Conservation (phyloP, 2,888 invertebrate species). For the Geophilus truncorum region DNA sequence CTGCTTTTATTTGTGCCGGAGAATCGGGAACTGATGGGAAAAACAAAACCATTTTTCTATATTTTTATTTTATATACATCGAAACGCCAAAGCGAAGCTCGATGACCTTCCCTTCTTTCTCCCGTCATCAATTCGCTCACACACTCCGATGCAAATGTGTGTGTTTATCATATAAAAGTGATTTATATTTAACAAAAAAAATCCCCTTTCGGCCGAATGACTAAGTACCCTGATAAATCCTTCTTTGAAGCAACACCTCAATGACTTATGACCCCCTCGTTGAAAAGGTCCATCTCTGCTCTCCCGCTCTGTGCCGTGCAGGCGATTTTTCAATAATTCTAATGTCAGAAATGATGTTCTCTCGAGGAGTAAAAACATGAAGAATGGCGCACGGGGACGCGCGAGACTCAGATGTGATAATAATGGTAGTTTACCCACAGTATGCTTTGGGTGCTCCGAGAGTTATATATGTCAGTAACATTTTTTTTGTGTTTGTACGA, state of each 20-base stretch:
- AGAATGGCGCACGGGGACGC: not conserved
- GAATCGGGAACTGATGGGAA: slow-evolving; percentile 73
- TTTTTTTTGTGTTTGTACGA: not conserved
- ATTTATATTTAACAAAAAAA: not conserved
- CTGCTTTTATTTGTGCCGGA: slow-evolving; percentile 85
- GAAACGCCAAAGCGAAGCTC: not conserved
- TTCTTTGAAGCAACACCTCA: not conserved
- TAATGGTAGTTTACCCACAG: slow-evolving; percentile 15
- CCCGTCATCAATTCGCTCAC: not conserved
- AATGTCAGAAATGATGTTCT: not conserved
- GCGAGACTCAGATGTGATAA: not conserved
- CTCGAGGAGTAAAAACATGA: not conserved
- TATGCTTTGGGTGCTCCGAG: not conserved
- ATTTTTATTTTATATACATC: not conserved
- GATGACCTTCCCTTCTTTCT: not conserved
- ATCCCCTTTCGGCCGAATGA: not conserved
- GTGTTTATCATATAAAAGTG: not conserved
- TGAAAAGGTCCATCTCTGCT: not conserved
- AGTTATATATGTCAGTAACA: not conserved
- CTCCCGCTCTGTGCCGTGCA: not conserved
- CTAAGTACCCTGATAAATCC: not conserved
- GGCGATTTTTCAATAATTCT: slow-evolving; percentile 1
- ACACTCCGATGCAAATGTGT: not conserved
- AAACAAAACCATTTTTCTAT: slow-evolving; percentile 11
- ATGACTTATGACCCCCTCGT: not conserved